Percentiles rank a stretch among this genome's conserved stretches.
phyloP scores from a whole-genome alignment of 2,113 vertebrate species.

The Atrichornis clamosus region DNA sequence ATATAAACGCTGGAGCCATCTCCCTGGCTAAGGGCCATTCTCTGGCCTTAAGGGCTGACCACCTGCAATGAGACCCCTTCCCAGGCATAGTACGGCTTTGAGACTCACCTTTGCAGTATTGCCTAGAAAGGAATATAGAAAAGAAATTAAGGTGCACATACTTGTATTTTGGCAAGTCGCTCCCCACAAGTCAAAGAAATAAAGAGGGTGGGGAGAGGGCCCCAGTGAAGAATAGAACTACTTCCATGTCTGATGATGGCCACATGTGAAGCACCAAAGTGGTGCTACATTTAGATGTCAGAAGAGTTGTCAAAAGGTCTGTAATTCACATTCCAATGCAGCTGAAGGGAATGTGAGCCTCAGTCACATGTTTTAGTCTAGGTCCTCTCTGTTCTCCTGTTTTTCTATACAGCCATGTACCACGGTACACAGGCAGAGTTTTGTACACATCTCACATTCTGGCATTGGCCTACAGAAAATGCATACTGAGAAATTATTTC shows the following conservation, averaged over 20 bases:
- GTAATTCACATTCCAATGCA: neutral
- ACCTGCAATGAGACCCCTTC: neutral
- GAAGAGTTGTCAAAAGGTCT: neutral
- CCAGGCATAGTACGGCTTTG: neutral
- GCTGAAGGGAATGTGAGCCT: neutral
- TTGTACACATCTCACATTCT: neutral
- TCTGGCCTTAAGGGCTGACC: neutral
- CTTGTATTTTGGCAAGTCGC: neutral
- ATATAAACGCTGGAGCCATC: neutral
- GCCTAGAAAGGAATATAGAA: neutral
- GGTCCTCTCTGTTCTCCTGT: neutral
- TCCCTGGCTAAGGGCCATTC: neutral
- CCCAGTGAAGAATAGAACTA: neutral
- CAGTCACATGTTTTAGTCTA: fast-evolving
- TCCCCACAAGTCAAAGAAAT: neutral
- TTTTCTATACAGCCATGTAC: neutral
- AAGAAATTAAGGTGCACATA: neutral
- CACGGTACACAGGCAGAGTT: fast-evolving
- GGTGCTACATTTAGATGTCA: neutral
- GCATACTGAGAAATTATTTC: neutral
- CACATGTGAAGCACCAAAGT: fast-evolving
- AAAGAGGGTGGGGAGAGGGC: fast-evolving
- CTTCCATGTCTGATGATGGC: neutral
- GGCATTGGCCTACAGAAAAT: neutral
- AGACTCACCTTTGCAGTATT: neutral